Conservation (phyloP, 2,888 invertebrate species). For the Glaucopsyche alexis region DNA sequence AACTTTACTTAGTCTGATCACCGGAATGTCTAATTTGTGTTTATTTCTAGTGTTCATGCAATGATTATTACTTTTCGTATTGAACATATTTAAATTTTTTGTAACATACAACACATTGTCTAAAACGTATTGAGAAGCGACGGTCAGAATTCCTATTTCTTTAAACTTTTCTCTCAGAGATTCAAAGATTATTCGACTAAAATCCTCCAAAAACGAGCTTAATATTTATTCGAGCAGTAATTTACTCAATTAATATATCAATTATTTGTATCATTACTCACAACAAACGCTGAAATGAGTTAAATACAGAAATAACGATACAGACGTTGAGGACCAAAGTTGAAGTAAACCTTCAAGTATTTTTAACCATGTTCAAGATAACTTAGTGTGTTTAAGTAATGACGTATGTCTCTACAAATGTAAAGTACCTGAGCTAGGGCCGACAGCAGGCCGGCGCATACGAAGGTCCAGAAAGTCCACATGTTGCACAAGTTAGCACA, state of each 20-base stretch:
- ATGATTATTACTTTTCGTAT: too few relatives aligned
- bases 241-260: neutral
- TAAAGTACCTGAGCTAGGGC: constrained; percentile 61
- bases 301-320: constrained; percentile 24
- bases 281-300: neutral
- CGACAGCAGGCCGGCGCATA: constrained; percentile 54
- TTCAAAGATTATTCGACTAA: too few relatives aligned
- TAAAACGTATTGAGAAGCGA: too few relatives aligned
- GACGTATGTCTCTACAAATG: neutral
- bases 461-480: constrained; percentile 52
- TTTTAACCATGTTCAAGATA: neutral
- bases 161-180: too few relatives aligned
- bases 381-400: neutral
- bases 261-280: neutral
- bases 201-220: neutral
- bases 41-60: too few relatives aligned
- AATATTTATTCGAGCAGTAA: neutral
- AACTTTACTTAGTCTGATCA: too few relatives aligned
- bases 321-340: constrained; percentile 18
- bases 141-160: too few relatives aligned
- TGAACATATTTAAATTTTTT: too few relatives aligned
- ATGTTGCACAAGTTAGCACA: constrained; percentile 50
- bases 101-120: too few relatives aligned
- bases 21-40: too few relatives aligned
- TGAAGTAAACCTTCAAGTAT: constrained; percentile 25